Conservation (phyloP, 2,888 invertebrate genomes). For the Drosophila paramelanica region DNA sequence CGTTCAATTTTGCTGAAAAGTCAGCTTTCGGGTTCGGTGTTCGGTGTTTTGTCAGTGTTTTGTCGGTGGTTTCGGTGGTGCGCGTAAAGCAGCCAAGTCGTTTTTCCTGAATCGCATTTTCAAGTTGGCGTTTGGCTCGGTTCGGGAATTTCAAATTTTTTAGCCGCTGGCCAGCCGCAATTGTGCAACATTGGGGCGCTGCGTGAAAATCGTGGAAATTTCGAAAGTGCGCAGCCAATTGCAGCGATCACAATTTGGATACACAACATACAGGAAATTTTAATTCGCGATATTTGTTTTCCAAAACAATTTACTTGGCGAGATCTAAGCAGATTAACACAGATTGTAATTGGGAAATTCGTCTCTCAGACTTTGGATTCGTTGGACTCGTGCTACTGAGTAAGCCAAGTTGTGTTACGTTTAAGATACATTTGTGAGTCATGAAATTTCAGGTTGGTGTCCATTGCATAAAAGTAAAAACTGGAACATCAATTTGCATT, state of each 20-base stretch:
- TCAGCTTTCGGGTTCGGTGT: conserved; percentile 21
- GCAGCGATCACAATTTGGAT: conserved; percentile 30
- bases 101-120: conserved; percentile 43
- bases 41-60: too few relatives aligned
- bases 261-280: conserved; percentile 24
- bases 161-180: conserved; percentile 40
- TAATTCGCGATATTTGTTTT: conserved; percentile 27
- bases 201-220: conserved; percentile 50
- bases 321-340: conserved; percentile 14
- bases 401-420: conserved; percentile 25
- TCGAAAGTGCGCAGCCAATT: conserved; percentile 59
- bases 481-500: not conserved
- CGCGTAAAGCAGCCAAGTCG: conserved; percentile 36
- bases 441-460: not conserved
- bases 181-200: conserved; percentile 46
- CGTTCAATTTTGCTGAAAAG: conserved; percentile 49
- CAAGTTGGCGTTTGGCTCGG: conserved; percentile 1
- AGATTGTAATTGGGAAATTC: conserved; percentile 6
- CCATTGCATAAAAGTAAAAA: not conserved
- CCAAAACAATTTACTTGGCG: conserved; percentile 26
- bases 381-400: conserved; percentile 24
- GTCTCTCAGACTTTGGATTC: conserved; percentile 3
- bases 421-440: conserved; percentile 11
- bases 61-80: conserved; percentile 22
- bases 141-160: conserved; percentile 24